A percentile compares a stretch with the other conserved stretches of the same genome.
These are phyloP conservation scores for Kryphioiulus occultus DNA, from an alignment of 2,888 invertebrate species.

Conservation along the genomic window DNA sequence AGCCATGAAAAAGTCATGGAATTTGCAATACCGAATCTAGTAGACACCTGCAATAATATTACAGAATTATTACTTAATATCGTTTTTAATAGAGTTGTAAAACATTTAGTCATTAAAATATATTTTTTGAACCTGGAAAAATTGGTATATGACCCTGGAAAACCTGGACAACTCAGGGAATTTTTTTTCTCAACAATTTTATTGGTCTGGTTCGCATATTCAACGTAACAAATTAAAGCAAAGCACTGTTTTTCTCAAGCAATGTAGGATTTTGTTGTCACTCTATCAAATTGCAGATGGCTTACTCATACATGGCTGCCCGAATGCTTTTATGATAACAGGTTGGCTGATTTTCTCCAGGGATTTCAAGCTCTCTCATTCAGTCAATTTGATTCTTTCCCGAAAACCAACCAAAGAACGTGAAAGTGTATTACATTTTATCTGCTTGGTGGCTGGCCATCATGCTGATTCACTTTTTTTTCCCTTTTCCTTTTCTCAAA, in stretches of 20 bases:
- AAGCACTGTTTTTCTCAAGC: neutral
- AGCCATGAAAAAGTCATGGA: too few species aligned
- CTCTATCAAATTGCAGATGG: conserved; percentile 29
- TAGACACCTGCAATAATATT: too few species aligned
- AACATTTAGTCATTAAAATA: too few species aligned
- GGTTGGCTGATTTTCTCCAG: conserved; percentile 30
- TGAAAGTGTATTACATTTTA: conserved; percentile 39
- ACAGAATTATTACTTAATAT: too few species aligned
- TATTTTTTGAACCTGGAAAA: too few species aligned
- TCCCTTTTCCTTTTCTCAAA: conserved; percentile 30
- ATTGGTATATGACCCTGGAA: too few species aligned
- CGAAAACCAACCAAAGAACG: conserved; percentile 10
- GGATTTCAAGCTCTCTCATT: conserved; percentile 21
- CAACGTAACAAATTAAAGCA: neutral
- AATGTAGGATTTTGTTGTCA: neutral
- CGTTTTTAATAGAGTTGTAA: too few species aligned
- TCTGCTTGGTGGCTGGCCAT: conserved; percentile 36
- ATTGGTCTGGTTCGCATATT: neutral
- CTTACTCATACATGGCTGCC: neutral
- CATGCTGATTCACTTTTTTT: conserved; percentile 38
- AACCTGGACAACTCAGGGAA: too few species aligned
- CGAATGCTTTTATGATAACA: conserved; percentile 39
- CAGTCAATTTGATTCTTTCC: conserved; percentile 40
- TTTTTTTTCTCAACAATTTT: too few species aligned
- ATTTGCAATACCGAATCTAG: too few species aligned